A percentile compares a stretch with the other conserved stretches of the same genome.
Conservation (phyloP, 2,888 invertebrate genomes). For the Congeria kusceri region DNA sequence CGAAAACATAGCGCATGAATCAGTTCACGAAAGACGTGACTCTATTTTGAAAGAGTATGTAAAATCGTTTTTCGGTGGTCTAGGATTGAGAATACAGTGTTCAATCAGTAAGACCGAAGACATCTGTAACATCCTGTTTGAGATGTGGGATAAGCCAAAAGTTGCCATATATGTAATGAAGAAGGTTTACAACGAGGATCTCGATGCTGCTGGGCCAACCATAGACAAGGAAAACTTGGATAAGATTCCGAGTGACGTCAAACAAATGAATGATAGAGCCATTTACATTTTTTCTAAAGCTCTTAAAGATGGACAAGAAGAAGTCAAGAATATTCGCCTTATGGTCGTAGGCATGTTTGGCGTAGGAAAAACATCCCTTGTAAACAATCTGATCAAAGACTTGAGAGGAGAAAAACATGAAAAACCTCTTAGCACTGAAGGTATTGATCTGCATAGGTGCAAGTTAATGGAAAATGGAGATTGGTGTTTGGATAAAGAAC, state of each 20-base stretch:
- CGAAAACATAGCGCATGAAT: background rate
- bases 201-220: background rate
- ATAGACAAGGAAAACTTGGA: background rate
- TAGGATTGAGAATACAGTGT: constrained; percentile 2
- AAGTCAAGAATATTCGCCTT: constrained; percentile 27
- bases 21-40: background rate
- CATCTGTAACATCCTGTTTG: constrained; percentile 13
- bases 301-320: constrained; percentile 23
- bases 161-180: constrained; percentile 4
- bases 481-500: background rate
- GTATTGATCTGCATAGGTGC: constrained; percentile 1
- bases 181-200: background rate
- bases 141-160: constrained; percentile 25
- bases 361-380: constrained; percentile 54
- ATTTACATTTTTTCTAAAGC: constrained; percentile 22
- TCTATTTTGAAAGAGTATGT: background rate
- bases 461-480: background rate
- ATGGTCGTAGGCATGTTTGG: constrained; percentile 57
- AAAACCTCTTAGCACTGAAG: background rate
- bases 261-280: constrained; percentile 12
- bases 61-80: constrained; percentile 14
- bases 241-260: constrained; percentile 1
- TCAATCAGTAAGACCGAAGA: constrained; percentile 17
- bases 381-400: constrained; percentile 28
- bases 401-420: background rate